Percentiles rank a stretch among this genome's conserved stretches.
Conservation (phyloP, 2,888 invertebrate species). For the Zelleria hepariella region DNA sequence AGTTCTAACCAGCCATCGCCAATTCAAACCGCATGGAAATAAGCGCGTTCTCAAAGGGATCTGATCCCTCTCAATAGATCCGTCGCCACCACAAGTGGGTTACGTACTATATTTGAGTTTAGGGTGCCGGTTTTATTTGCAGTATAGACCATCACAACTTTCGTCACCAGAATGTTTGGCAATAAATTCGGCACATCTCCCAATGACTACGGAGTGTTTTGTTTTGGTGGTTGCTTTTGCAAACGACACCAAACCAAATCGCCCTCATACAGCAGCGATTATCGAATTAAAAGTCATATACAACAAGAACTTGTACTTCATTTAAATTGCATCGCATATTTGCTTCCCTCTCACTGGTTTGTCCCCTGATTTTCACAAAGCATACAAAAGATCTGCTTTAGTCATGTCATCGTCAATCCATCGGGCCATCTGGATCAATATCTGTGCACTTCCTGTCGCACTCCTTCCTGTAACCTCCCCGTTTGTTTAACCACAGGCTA, state of each 20-base stretch:
- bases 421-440: neutral
- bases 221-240: no score
- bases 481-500: neutral
- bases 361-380: neutral
- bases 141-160: no score
- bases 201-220: no score
- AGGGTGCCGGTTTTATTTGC: no score
- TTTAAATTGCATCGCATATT: neutral
- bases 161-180: no score
- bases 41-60: conserved; percentile 57
- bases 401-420: neutral
- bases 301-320: neutral
- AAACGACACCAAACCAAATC: no score
- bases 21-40: conserved; percentile 63
- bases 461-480: neutral
- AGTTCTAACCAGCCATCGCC: no score
- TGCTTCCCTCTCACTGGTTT: neutral
- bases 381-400: neutral
- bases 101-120: neutral
- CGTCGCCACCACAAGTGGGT: neutral
- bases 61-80: conserved; percentile 48
- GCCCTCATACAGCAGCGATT: no score
- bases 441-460: neutral
- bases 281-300: no score
- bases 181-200: no score